Evolutionary conservation across 2,888 invertebrate genomes (phyloP).

Genomic region (Clostera curtula): DNA sequence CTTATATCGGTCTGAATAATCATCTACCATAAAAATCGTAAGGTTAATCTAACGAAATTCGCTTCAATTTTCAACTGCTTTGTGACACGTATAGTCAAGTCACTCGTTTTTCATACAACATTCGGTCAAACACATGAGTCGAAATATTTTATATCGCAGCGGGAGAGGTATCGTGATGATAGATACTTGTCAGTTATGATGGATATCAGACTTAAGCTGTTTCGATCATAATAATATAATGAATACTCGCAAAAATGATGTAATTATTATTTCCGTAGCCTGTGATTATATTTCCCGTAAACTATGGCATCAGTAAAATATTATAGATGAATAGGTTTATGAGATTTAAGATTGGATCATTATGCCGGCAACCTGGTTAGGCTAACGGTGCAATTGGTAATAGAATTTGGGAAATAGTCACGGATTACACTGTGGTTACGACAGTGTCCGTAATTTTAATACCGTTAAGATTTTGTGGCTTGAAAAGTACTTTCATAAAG

Average conservation of each 20-base stretch:
- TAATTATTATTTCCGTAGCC: no score
- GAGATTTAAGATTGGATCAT: no score
- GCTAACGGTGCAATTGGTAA: no score
- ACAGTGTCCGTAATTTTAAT: conserved; percentile 2
- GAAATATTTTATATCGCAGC: conserved; percentile 36
- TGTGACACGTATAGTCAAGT: conserved; percentile 59
- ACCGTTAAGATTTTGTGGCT: conserved; percentile 5
- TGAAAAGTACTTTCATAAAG: not conserved
- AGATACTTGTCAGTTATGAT: conserved; percentile 18
- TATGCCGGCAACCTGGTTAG: no score
- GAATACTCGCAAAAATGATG: no score
- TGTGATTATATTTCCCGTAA: no score
- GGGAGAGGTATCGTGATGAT: conserved; percentile 19
- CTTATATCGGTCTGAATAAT: conserved; percentile 1
- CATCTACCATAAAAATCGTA: conserved; percentile 2
- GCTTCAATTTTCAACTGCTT: conserved; percentile 45
- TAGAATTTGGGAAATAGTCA: no score
- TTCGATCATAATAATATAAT: no score
- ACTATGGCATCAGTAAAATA: no score
- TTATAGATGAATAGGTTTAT: no score
- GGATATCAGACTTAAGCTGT: no score
- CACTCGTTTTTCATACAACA: conserved; percentile 47
- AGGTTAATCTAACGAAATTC: no score
- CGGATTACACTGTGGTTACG: conserved; percentile 1
- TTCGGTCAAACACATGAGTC: conserved; percentile 54